Evolutionary conservation across 2,113 vertebrate genomes (phyloP), one percentile per base, ranked within the genome.

Genomic region (Trematocara nigrifrons): DNA sequence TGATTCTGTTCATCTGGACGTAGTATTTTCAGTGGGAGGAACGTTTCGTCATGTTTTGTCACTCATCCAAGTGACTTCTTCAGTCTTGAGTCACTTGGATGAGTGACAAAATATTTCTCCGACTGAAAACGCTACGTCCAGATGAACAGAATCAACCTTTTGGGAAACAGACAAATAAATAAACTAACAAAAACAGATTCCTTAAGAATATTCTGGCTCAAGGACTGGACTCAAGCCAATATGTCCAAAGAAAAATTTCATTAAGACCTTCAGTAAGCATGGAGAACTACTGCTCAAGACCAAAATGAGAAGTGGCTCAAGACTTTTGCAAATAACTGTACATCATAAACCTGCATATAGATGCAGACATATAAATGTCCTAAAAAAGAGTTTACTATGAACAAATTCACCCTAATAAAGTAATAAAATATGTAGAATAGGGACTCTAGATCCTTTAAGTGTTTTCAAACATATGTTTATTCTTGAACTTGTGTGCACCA

Each of bases 401-500:
- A 54, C 26, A 4, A 56, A 11, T 12, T 56, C 22, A 22, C 22
- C 5, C 3, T 56, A 2, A 26, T 26, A 49, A 56, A 38, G 10
- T 64, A 82, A 71, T 83, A 7, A 57, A 71, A 87, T 64, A n/a
- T 79, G 20, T 66, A 9, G 10, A 22, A 53, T 53, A 26, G 42
- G 33, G 9, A 31, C 78, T 81, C 69, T 47, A n/a, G 26, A 11
- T 84, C 74, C 18, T 82, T 47, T 81, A 31, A 78, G 40, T 69
- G 31, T 77, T 69, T 77, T 82, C 18, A 86, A 53, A 20, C 81
- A 81, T 53, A 22, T 79, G n/a, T 85, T 49, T 38, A 53, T 74
- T 47, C 13, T 85, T 78, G 10, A 51, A 82, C 88, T 22, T 78
- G 35, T 38, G 76, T 89, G 87, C 80, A 86, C 54, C 83, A 83